Evolutionary conservation across 2,888 invertebrate species (phyloP), one percentile per base, ranked within the genome.

Genomic region (Synergus japonicus): DNA sequence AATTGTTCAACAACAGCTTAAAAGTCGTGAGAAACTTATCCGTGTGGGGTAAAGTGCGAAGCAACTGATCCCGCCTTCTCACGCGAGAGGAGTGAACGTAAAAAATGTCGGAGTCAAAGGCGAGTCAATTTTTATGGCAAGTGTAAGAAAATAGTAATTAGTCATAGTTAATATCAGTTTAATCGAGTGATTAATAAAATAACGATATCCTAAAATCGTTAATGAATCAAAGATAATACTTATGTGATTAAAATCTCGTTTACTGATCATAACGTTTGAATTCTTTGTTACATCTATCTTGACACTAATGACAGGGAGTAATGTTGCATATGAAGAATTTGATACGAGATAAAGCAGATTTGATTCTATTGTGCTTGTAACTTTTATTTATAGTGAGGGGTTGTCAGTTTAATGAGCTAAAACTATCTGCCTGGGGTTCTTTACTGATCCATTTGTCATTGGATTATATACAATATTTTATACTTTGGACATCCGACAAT

Each of bases 1-100:
- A 54, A 54, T 54, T 54, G 54, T 29, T n/a, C 8, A n/a, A 54
- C 60, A 29, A 18, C 60, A 22, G 12, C 22, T 60, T 22, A 29
- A 12, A 49, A 22, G 22, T 60, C 22, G 60, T 60, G 60, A 60
- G 60, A 60, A 60, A 60, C 22, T 10, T 60, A 60, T 22, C 60
- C 60, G 5, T 60, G 12, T 22, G 22, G 12, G 18, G 12, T 60
- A 60, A 60, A 60, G 60, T 22, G 60, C 22, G 22, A 60, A 60
- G 54, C n/a, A 54, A 54, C 54, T 54, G 10, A 60, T 60, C 22
- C 60, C 22, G 22, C 60, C 60, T 60, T 60, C 60, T 60, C 60
- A 60, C 22, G 60, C 22, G 60, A 60, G 60, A 29, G 22, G 22
- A 60, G 60, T 60, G 60, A 60, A 60, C 12, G 60, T 60, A 12